Evolutionary conservation across 2,797 vertebrate genomes (phyloP), one percentile per base, ranked within the genome.

Genomic region (Coregonus ussuriensis): DNA sequence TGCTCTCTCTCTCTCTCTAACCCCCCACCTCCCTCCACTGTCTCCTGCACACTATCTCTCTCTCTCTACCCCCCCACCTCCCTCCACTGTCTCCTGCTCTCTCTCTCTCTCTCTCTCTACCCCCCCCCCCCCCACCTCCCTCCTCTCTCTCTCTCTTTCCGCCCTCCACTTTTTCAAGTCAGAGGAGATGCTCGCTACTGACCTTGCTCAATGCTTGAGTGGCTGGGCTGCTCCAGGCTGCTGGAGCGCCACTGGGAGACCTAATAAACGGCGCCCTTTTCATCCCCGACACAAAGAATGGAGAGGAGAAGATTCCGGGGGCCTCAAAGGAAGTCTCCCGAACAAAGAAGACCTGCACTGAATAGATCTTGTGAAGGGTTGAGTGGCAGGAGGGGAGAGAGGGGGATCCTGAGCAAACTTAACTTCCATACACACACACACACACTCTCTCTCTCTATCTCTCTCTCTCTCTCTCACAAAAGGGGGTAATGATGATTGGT

Each of bases 251-350:
- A 82, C 85, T 74, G 83, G 83, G 81, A 83, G 80, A 88, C 84
- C 85, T 83, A 86, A 85, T 83, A 86, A 88, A 86, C 80, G 74
- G 85, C 71, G 75, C 80, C 86, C 81, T 88, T 88, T 85, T 86
- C 84, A 85, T 85, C 84, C 83, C 67, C 74, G 75, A 83, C 86
- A 88, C 84, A 88, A 86, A 88, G 78, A 62, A 81, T 71, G 71
- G 83, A 37, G 65, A 74, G 74, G 80, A 85, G 83, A 83, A 83
- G 86, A 80, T 78, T 79, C 78, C 68, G 66, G 31, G 25, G 54
- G 76, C 78, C 84, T 85, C 82, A 83, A 81, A 85, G 85, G 83
- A 87, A 83, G 77, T 81, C 74, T 59, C n/a, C 72, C 63, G 80
- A 75, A 85, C 83, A 83, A 88, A 83, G 77, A 77, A 77, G 63